Percentiles rank a stretch among this genome's conserved stretches.
Conservation (phyloP, 30 jellyfish, hydroid and myxozoan genomes). For the Turritopsis dohrnii region DNA sequence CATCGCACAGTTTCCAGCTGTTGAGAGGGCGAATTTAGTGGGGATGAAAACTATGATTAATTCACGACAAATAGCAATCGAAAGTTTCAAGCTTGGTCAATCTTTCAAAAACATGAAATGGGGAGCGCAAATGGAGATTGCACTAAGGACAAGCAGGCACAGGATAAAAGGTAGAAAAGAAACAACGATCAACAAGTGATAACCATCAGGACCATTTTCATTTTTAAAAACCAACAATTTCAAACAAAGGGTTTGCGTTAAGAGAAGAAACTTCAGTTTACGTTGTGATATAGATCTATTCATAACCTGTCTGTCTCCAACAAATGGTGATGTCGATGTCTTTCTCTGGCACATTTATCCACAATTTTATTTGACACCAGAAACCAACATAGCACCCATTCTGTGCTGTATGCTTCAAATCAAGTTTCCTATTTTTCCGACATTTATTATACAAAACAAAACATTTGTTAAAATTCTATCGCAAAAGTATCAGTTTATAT, state of each 20-base stretch:
- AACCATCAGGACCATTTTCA: background rate
- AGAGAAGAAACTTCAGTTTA: background rate
- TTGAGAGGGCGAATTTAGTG: background rate
- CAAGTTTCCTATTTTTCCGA: too few relatives aligned
- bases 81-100: conserved; percentile 14
- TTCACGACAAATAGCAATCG: background rate
- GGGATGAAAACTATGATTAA: background rate
- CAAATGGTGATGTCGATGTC: too few relatives aligned
- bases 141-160: conserved; percentile 8
- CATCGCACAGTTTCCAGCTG: background rate
- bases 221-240: background rate
- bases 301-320: too few relatives aligned
- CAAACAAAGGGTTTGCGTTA: background rate
- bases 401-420: too few relatives aligned
- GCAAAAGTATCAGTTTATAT: background rate
- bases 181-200: background rate
- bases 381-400: too few relatives aligned
- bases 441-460: background rate
- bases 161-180: background rate
- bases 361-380: too few relatives aligned
- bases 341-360: too few relatives aligned
- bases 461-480: background rate
- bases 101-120: background rate
- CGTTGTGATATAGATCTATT: background rate
- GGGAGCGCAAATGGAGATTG: conserved; percentile 2